A percentile compares a stretch with the other conserved stretches of the same genome.
These are phyloP conservation scores for Varanus komodoensis DNA, from an alignment of 2,113 vertebrate species.

Conservation along the genomic window DNA sequence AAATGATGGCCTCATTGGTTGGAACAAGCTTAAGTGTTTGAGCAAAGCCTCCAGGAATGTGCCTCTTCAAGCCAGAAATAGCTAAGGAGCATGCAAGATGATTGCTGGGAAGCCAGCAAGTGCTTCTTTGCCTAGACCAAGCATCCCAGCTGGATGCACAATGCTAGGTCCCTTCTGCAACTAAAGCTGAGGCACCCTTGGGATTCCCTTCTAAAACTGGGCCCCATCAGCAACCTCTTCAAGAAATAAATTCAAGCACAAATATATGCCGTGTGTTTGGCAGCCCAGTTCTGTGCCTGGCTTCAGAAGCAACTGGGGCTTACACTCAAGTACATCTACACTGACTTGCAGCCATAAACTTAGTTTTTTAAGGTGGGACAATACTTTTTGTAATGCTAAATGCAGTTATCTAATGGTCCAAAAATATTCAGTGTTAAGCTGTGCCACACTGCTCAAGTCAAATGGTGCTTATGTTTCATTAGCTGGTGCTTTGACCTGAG, in stretches of 20 bases:
- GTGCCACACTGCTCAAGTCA: background rate
- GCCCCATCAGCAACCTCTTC: background rate
- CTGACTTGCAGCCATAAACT: background rate
- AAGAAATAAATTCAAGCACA: background rate
- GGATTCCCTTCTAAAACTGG: background rate
- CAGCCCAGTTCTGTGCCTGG: background rate
- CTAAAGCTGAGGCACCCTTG: background rate
- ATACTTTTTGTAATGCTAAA: background rate
- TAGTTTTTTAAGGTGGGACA: background rate
- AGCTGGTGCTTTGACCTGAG: background rate
- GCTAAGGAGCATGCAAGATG: background rate
- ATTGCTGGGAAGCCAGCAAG: background rate
- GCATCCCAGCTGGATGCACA: background rate
- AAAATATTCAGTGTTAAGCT: background rate
- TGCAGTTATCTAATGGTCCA: background rate
- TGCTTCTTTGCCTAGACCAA: background rate
- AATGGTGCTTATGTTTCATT: background rate
- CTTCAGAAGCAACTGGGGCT: background rate
- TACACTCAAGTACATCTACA: no score
- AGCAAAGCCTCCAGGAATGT: background rate
- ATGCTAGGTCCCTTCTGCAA: background rate
- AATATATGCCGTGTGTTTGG: background rate
- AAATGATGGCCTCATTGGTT: background rate
- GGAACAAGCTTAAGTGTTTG: background rate
- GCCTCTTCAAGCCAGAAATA: background rate